A percentile compares a stretch with the other conserved stretches of the same genome.
These are phyloP conservation scores for Cryptoprocta ferox DNA, from an alignment of 2,797 vertebrate species.

Conservation along the genomic window DNA sequence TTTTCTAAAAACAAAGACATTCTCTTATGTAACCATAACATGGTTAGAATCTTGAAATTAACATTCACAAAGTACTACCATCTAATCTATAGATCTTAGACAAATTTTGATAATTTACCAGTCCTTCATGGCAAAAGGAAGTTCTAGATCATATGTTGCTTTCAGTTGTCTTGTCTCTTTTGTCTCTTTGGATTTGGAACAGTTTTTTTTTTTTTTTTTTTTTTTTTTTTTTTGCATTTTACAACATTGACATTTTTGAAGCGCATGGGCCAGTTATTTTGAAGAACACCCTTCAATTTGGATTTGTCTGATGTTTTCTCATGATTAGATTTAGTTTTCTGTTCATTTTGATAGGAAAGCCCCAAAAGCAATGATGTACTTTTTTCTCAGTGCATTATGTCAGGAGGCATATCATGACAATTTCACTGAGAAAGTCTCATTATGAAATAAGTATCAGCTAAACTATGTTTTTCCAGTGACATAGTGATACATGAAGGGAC, in stretches of 20 bases:
- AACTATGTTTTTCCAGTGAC: neutral
- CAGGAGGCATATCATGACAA: neutral
- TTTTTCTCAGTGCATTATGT: neutral
- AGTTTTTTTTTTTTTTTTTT: neutral
- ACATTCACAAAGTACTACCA: neutral
- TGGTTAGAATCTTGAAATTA: neutral
- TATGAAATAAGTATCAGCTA: neutral
- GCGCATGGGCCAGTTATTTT: neutral
- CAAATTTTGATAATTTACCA: neutral
- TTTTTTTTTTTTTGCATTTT: neutral
- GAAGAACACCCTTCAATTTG: neutral
- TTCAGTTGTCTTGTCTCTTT: neutral
- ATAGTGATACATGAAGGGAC: neutral
- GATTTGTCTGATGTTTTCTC: neutral
- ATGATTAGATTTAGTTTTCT: neutral
- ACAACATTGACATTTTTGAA: neutral
- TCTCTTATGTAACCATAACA: neutral
- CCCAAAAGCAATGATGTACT: neutral
- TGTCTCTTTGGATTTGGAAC: neutral
- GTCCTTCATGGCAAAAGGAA: neutral
- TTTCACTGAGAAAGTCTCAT: neutral
- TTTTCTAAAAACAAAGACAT: neutral
- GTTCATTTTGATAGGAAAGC: neutral
- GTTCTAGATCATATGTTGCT: neutral
- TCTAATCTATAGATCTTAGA: neutral